Conservation (phyloP, 1,140 invertebrate genomes). For the Oryctes rhinoceros region DNA sequence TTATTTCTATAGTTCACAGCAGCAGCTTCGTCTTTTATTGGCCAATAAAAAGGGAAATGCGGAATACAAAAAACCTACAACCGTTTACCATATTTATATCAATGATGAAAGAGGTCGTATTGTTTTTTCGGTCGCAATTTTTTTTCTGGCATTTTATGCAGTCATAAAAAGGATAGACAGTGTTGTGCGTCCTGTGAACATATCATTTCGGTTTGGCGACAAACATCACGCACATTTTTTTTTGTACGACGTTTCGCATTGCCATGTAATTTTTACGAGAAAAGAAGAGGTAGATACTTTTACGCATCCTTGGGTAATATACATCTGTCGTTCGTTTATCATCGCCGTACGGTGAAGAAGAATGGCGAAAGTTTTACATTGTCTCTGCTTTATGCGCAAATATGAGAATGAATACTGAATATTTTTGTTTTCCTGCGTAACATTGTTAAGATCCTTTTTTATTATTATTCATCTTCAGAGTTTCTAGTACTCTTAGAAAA, state of each 20-base stretch:
- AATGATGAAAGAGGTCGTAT: constrained; percentile 35
- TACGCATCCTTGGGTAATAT: constrained; percentile 12
- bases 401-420: constrained; percentile 2
- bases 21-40: constrained; percentile 31
- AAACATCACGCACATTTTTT: constrained; percentile 24
- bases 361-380: neutral
- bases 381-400: neutral
- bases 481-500: too few species aligned
- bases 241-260: neutral
- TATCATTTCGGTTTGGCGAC: neutral
- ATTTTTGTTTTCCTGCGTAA: neutral
- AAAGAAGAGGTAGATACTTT: neutral
- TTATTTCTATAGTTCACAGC: constrained; percentile 10
- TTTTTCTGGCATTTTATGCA: constrained; percentile 6
- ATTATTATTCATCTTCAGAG: too few species aligned
- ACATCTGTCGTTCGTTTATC: constrained; percentile 27
- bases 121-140: constrained; percentile 36
- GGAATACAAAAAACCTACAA: constrained; percentile 29
- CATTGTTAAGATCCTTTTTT: neutral
- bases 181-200: neutral
- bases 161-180: constrained; percentile 13
- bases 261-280: constrained; percentile 21
- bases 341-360: neutral
- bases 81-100: constrained; percentile 36
- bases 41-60: constrained; percentile 28